Percentiles rank a stretch among this genome's conserved stretches.
These are phyloP conservation scores for Danio aesculapii DNA, from an alignment of 2,797 vertebrate genomes.

Conservation along the genomic window DNA sequence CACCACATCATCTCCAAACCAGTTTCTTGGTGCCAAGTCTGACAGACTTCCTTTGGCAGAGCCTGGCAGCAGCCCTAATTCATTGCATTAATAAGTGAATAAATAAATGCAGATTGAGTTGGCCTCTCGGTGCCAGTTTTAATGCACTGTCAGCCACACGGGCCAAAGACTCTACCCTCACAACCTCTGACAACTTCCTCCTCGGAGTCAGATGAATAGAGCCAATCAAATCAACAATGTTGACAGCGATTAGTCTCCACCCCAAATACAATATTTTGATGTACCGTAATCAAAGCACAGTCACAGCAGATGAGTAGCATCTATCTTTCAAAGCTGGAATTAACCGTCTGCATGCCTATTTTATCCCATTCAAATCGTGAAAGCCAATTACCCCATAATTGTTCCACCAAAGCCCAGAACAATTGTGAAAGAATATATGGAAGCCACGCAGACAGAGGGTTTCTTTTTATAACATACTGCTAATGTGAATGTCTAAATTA, in stretches of 20 bases:
- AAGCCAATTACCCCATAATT: constrained; percentile 27
- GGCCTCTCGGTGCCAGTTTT: constrained; percentile 60
- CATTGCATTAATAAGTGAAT: constrained; percentile 74
- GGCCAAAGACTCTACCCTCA: constrained; percentile 22
- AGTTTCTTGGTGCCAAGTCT: constrained; percentile 54
- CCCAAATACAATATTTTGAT: constrained; percentile 15
- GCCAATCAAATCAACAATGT: constrained; percentile 27
- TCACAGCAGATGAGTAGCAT: background rate
- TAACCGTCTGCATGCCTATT: background rate
- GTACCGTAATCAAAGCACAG: constrained; percentile 10
- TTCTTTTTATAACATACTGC: background rate
- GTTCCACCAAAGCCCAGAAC: background rate
- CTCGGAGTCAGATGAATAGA: constrained; percentile 8
- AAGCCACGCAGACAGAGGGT: background rate
- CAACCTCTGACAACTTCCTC: constrained; percentile 34
- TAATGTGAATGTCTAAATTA: background rate
- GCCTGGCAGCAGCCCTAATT: constrained; percentile 71
- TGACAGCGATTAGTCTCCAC: constrained; percentile 31
- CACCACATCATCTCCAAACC: constrained; percentile 37
- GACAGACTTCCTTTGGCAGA: constrained; percentile 63
- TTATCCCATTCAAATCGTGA: constrained; percentile 4
- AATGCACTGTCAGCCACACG: constrained; percentile 53
- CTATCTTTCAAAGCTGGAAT: constrained; percentile 16
- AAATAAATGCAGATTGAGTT: constrained; percentile 75
- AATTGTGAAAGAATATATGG: constrained; percentile 1